These are phyloP conservation scores for Dendrocincla tyrannina DNA, from an alignment of 2,797 vertebrate species.

Conservation along the genomic window DNA sequence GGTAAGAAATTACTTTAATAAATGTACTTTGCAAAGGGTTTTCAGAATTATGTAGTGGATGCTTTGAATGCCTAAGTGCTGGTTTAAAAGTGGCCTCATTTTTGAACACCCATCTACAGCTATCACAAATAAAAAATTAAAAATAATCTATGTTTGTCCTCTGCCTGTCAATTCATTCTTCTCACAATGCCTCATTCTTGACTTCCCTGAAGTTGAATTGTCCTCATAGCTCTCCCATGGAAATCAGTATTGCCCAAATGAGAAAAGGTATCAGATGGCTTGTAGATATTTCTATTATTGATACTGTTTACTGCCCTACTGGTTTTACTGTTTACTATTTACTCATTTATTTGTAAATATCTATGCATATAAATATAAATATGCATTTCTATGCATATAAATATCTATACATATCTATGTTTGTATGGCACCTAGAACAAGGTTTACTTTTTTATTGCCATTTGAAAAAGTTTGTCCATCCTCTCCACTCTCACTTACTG, in stretches of 20 bases:
- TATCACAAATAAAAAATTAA: background rate
- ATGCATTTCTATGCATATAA: too few relatives aligned
- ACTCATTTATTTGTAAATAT: background rate
- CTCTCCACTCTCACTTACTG: background rate
- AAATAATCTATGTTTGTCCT: background rate
- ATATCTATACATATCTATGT: background rate
- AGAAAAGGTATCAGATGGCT: background rate
- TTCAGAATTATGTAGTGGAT: background rate
- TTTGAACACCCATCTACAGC: background rate
- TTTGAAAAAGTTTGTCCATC: conserved; percentile 1
- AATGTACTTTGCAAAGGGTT: background rate
- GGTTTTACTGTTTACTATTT: background rate
- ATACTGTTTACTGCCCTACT: background rate
- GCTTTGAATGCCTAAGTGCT: background rate
- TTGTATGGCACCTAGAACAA: background rate
- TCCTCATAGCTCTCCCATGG: background rate
- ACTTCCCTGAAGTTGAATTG: background rate
- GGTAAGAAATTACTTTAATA: background rate
- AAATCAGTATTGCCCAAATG: background rate
- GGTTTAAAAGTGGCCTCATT: background rate
- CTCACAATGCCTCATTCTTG: background rate
- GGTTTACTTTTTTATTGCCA: background rate
- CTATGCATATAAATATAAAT: too few relatives aligned
- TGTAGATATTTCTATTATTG: background rate
- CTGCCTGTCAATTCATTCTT: background rate